Evolutionary conservation across 1,140 invertebrate species (phyloP), one percentile per base, ranked within the genome.

Genomic region (Pararge aegeria): DNA sequence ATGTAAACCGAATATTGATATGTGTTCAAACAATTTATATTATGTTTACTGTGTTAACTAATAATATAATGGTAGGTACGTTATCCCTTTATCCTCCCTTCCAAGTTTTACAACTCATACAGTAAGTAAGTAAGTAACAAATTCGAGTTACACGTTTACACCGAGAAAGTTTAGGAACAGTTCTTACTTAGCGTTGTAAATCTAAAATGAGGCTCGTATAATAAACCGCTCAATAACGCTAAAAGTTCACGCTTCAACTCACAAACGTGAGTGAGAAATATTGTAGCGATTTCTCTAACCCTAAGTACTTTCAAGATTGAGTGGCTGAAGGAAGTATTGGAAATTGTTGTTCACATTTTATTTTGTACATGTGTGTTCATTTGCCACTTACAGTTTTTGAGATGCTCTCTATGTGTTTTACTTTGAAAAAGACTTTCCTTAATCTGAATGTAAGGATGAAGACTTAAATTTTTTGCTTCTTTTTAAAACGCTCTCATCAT

Each of bases 271-370:
- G 49, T 63, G 56, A 63, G 67, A 69, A 60, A 66, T 60, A 63
- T 69, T 56, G 61, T 54, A 57, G 52, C 60, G 37, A 65, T 69
- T 69, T 66, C 53, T 66, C 50, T 38, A 61, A 57, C 50, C 49
- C 50, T 55, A 34, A 63, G 53, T 54, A 60, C 53, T 59, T 53
- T 48, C 38, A 27, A 51, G 59, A 66, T 66, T 49, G 42, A 65
- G 53, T 59, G 54, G 30, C 21, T 16, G 29, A 49, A 46, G 50
- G 48, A 69, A 66, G 48, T 62, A 69, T 66, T 55, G 51, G 54
- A 58, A 55, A 55, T 59, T 58, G 50, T 46, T 46, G 42, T 20
- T 42, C 16, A 46, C 5, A 46, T 20, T n/a, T 46, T 46, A 46
- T 46, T 20, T 46, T 46, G 42, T 46, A 46, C n/a, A n/a, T n/a